Evolutionary conservation across 1,140 invertebrate genomes (phyloP), one percentile per base, ranked within the genome.

Genomic region (Mactra quadrangularis): DNA sequence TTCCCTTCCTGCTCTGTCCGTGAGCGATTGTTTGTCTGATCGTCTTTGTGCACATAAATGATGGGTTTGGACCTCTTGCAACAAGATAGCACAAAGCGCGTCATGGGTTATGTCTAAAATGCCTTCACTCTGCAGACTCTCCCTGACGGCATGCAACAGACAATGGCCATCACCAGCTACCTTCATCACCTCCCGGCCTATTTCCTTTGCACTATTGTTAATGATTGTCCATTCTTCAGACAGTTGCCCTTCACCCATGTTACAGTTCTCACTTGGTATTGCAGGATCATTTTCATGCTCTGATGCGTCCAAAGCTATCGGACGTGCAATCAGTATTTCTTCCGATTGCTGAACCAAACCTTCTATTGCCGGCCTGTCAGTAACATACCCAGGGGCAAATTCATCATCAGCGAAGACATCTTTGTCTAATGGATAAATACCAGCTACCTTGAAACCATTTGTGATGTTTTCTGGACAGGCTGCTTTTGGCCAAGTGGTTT

Each of bases 351-450:
- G 22, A 25, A 59, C 25, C 25, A 11, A 29, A 11, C 29, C 11
- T 59, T 31, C 25, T 59, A 9, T 59, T 22, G 4, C 66, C 7
- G 66, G 66, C 45, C 66, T 19, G n/a, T 71, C 66, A 31, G 66
- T 71, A 15, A 71, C 47, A 71, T n/a, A n/a, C 19, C 66, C 52
- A 1, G 66, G 66, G 7, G 47, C 45, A 31, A 71, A 71, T 31
- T 71, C 60, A 33, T 25, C 6, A 13, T 45, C 35, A 3, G 6
- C 25, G 11, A 64, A 64, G 27, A 45, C 15, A 1, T 64, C 29
- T n/a, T 27, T 45, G 38, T 45, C 47, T n/a, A 45, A 64, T 1
- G 60, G 60, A 25, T 64, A 22, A 4, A 64, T 19, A 25, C 60
- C 60, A 27, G 35, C 25, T 25, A 64, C 60, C 6, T 45, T 64